A percentile compares a stretch with the other conserved stretches of the same genome.
Conservation (phyloP, 2,888 invertebrate species). For the Tortrix viridana region DNA sequence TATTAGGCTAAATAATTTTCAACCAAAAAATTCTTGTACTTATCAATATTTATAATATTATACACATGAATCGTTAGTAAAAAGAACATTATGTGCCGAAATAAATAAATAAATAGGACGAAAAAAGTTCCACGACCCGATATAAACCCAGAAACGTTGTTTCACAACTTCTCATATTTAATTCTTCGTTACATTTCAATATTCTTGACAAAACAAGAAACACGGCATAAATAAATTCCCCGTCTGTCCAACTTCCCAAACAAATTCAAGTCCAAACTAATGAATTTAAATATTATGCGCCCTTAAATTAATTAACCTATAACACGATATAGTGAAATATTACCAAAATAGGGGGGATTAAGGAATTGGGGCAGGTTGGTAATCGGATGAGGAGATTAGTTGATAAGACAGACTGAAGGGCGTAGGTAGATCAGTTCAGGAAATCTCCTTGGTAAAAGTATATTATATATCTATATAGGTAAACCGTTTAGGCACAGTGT, state of each 20-base stretch:
- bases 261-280: slow-evolving; percentile 66
- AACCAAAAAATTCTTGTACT: too few species aligned
- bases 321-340: slow-evolving; percentile 63
- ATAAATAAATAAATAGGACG: too few species aligned
- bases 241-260: slow-evolving; percentile 49
- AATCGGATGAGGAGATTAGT: slow-evolving; percentile 44
- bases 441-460: slow-evolving; percentile 15
- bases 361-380: slow-evolving; percentile 52
- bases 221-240: slow-evolving; percentile 41
- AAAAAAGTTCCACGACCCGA: too few species aligned
- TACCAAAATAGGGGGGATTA: slow-evolving; percentile 51
- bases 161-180: too few species aligned
- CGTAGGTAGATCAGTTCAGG: slow-evolving; percentile 23
- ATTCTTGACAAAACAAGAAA: slow-evolving; percentile 1
- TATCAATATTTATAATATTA: too few species aligned
- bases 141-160: too few species aligned
- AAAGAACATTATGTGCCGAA: too few species aligned
- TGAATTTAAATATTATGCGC: slow-evolving; percentile 78
- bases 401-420: slow-evolving; percentile 35
- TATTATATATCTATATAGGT: not conserved
- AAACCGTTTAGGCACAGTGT: too few species aligned
- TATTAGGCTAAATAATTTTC: too few species aligned
- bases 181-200: too few species aligned
- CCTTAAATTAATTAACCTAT: slow-evolving; percentile 75
- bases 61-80: too few species aligned